phyloP scores from a whole-genome alignment of 2,888 invertebrate species.

The Cryptocheilus praepositus region DNA sequence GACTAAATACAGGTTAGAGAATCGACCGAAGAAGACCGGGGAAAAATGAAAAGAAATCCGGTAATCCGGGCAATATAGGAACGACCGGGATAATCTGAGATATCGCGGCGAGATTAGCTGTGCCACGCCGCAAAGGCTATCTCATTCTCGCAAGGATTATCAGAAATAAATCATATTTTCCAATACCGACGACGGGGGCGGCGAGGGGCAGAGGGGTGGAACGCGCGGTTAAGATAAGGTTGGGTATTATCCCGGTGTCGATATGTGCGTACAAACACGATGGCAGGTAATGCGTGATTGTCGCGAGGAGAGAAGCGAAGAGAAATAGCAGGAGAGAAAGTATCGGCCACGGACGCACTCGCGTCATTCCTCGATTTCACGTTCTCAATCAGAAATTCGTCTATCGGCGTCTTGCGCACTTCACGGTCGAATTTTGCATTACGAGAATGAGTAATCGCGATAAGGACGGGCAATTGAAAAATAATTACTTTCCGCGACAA shows the following conservation, averaged over 20 bases:
- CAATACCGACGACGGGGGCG: slow-evolving; percentile 44
- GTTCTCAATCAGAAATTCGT: no score
- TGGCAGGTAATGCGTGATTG: slow-evolving; percentile 55
- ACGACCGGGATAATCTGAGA: slow-evolving; percentile 69
- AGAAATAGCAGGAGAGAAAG: slow-evolving; percentile 20
- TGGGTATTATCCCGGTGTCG: slow-evolving; percentile 49
- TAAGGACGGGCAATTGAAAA: no score
- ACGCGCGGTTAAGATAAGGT: slow-evolving; percentile 51
- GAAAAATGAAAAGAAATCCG: slow-evolving; percentile 57
- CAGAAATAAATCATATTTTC: slow-evolving; percentile 74
- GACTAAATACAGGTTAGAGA: slow-evolving; percentile 19
- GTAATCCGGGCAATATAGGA: slow-evolving; percentile 71
- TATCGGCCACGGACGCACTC: slow-evolving; percentile 20
- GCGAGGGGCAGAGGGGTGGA: slow-evolving; percentile 12
- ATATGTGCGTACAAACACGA: slow-evolving; percentile 46
- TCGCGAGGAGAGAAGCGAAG: slow-evolving; percentile 20
- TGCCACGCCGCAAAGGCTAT: slow-evolving; percentile 69
- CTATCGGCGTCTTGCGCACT: no score
- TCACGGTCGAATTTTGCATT: no score
- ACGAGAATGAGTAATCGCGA: no score
- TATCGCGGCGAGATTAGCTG: slow-evolving; percentile 65
- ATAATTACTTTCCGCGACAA: no score
- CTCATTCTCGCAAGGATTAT: slow-evolving; percentile 70
- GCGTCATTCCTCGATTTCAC: no score
- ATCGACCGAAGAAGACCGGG: slow-evolving; percentile 13